Base-by-base conservation (phyloP, 2,113 vertebrate species). In the Hiodon alosoides region DNA sequence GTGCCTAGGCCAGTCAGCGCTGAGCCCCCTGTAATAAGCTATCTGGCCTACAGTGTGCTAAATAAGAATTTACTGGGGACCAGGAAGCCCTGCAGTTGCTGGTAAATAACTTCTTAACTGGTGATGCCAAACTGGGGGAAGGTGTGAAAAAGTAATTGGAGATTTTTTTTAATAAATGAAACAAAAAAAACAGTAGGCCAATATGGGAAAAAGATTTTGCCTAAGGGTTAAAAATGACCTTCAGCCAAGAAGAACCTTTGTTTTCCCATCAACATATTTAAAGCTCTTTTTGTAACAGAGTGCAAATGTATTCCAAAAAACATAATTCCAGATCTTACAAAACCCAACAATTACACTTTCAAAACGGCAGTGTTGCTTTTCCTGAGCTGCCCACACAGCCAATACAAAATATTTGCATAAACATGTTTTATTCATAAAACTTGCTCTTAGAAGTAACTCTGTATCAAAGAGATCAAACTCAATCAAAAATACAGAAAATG, bases 361-460 rank as follows among this genome's bases (percentile, higher is more conserved):
- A 48, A 58, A 67, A 75, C 65, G 2, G 11, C 59, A 11, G 17
- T 48, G 58, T 57, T 66, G 54, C 47, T 68, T 68, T 67, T 14
- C 16, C 50, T 55, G 11, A 65, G 72, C 17, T 67, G 64, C 65
- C 54, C 55, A 75, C 65, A 71, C 7, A 17, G 11, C 53, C 65
- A 75, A 57, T 58, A 14, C 46, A 8, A 68, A 54, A 59, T 9
- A 75, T 68, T 75, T 75, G 73, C 65, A 75, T 75, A 14, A 66
- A 59, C 31, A 75, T 71, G 53, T 67, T 67, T 75, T 68, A 75
- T 75, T 75, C 73, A 75, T 75, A 57, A 48, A 48, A 50, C 60
- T 54, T 8, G 10, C 60, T 65, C 72, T 66, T 50, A 48, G 71
- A 4, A 13, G 58, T 61, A 10, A 9, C 31, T 72, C 55, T 71